Evolutionary conservation across 2,113 vertebrate species (phyloP).

Genomic region (Perca fluviatilis): DNA sequence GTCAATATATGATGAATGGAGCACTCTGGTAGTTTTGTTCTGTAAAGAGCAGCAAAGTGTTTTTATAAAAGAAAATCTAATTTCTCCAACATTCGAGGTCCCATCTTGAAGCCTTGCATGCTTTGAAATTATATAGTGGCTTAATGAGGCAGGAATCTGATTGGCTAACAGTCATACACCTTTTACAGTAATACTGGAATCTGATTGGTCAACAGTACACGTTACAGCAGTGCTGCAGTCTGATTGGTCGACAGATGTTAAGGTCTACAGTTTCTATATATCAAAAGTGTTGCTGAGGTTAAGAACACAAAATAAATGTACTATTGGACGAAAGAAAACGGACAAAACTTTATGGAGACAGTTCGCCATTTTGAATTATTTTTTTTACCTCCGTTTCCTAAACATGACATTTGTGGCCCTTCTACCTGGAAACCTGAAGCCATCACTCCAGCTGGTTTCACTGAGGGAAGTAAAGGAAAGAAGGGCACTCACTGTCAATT

Average conservation of each 20-base stretch:
- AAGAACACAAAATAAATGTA: background rate
- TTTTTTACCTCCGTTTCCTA: background rate
- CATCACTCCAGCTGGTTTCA: background rate
- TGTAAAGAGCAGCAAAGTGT: background rate
- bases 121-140: background rate
- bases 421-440: constrained; percentile 12
- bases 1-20: background rate
- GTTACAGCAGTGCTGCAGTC: constrained; percentile 33
- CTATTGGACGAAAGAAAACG: constrained; percentile 4
- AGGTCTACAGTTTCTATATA: constrained; percentile 15
- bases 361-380: background rate
- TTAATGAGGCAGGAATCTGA: constrained; percentile 16
- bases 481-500: constrained; percentile 4
- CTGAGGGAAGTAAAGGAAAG: background rate
- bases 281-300: constrained; percentile 3
- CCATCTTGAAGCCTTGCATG: background rate
- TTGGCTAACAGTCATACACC: constrained; percentile 59
- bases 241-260: constrained; percentile 24
- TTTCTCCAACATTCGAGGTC: constrained; percentile 18
- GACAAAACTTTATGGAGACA: background rate
- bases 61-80: background rate
- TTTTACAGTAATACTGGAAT: constrained; percentile 13
- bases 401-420: background rate
- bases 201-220: constrained; percentile 57
- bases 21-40: constrained; percentile 2